Evolutionary conservation across 2,888 invertebrate genomes (phyloP).

Genomic region (Drosophila pseudotalamancana): DNA sequence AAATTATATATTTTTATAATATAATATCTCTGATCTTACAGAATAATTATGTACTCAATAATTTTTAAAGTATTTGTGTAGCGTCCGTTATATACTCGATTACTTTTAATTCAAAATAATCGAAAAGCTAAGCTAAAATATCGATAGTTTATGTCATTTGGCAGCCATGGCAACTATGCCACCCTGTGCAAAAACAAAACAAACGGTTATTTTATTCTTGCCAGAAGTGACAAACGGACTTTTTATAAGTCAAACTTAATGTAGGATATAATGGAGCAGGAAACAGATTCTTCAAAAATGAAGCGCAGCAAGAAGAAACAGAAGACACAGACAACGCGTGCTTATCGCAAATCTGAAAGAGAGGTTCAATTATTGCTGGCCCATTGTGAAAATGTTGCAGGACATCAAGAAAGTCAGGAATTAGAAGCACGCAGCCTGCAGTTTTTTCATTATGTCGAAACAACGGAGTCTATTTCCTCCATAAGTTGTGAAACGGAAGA

Average conservation of each 20-base stretch:
- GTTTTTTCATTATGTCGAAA: constrained; percentile 65
- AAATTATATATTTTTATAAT: too few species aligned
- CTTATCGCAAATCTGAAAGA: constrained; percentile 73
- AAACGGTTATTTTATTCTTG: constrained; percentile 25
- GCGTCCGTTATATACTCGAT: constrained; percentile 5
- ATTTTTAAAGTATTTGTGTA: constrained; percentile 1
- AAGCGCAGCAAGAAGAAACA: constrained; percentile 38
- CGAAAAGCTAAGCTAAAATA: not conserved
- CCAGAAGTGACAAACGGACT: not conserved
- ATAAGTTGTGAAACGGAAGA: not conserved
- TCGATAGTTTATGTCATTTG: not conserved
- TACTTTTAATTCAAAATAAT: not conserved
- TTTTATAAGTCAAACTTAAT: not conserved
- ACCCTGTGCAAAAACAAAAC: constrained; percentile 30
- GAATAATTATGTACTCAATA: too few species aligned
- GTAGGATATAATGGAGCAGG: constrained; percentile 18
- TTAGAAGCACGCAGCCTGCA: constrained; percentile 52
- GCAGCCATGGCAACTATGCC: constrained; percentile 22
- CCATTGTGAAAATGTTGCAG: constrained; percentile 6
- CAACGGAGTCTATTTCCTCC: not conserved
- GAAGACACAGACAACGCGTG: constrained; percentile 74
- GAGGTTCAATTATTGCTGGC: constrained; percentile 73
- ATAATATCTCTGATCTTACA: too few species aligned
- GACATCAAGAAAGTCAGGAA: constrained; percentile 13
- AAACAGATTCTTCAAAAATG: not conserved